Evolutionary conservation across 1,140 invertebrate species (phyloP).

Genomic region (Amyelois transitella): DNA sequence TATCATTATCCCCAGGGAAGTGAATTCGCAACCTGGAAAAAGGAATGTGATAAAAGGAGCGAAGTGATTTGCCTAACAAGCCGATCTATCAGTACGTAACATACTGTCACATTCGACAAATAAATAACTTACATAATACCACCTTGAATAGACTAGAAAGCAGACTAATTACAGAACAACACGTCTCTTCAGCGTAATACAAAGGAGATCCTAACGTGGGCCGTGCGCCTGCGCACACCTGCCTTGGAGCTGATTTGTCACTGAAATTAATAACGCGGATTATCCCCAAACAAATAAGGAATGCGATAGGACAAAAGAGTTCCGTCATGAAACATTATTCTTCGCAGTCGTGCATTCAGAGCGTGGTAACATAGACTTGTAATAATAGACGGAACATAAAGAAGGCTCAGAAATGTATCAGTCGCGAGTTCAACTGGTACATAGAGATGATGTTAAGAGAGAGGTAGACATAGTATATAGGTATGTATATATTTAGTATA

Average conservation of each 20-base stretch:
- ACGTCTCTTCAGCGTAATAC: neutral
- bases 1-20: no score
- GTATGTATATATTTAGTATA: no score
- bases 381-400: neutral
- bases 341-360: slow-evolving; percentile 2
- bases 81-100: no score
- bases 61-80: no score
- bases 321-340: slow-evolving; percentile 1
- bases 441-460: no score
- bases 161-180: neutral
- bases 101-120: neutral
- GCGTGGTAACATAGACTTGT: neutral
- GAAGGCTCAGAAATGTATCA: neutral
- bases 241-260: slow-evolving; percentile 1
- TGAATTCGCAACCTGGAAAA: no score
- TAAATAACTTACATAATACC: neutral
- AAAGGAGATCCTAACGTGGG: neutral
- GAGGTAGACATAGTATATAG: no score
- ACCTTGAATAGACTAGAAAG: neutral
- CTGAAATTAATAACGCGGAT: slow-evolving; percentile 5
- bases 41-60: no score
- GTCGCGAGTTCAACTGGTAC: no score
- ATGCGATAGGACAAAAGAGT: neutral
- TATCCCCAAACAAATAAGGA: neutral
- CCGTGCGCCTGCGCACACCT: neutral